Evolutionary conservation across 2,113 vertebrate species (phyloP).

Genomic region (Rhinolophus ferrumequinum): DNA sequence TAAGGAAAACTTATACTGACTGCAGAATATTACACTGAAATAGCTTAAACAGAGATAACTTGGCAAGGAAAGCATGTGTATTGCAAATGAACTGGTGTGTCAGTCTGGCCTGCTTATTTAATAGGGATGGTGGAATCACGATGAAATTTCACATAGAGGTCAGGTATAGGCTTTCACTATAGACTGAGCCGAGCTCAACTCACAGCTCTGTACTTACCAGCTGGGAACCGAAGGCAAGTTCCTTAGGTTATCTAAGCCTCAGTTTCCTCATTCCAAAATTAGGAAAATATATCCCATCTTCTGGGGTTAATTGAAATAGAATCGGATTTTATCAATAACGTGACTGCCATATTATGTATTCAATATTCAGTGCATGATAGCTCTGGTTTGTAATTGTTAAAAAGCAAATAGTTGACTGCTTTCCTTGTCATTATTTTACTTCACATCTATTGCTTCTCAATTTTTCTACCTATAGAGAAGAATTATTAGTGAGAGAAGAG

Average conservation of each 20-base stretch:
- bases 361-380: no score
- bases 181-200: not conserved
- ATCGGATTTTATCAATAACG: not conserved
- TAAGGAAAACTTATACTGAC: not conserved
- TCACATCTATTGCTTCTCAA: not conserved
- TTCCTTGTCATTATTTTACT: not conserved
- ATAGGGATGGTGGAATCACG: not conserved
- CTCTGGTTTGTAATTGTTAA: not conserved
- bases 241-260: not conserved
- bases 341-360: not conserved
- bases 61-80: not conserved
- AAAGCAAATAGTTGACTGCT: not conserved
- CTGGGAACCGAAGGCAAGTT: no score
- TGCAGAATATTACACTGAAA: not conserved
- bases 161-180: rapidly evolving
- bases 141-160: rapidly evolving
- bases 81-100: rapidly evolving
- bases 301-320: not conserved
- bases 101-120: not conserved
- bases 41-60: not conserved
- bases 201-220: not conserved
- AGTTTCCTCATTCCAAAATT: not conserved
- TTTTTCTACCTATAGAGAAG: not conserved
- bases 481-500: not conserved
- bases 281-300: not conserved